Evolutionary conservation across 1,140 invertebrate species (phyloP), one percentile per base, ranked within the genome.

Genomic region (Drosophila eugracilis): DNA sequence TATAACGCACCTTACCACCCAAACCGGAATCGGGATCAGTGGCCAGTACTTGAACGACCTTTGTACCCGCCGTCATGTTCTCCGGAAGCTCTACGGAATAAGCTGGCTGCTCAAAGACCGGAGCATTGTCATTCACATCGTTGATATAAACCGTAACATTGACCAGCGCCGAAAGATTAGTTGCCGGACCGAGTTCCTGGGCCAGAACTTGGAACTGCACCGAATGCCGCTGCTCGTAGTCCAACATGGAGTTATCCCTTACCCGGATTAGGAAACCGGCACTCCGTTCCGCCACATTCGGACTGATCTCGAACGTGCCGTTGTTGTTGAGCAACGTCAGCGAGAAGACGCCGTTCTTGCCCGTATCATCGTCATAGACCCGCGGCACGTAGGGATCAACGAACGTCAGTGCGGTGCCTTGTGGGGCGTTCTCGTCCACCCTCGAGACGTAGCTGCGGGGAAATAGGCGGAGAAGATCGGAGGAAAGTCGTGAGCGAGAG

Each of bases 41-140:
- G 1, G 96, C 96, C 32, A 93, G 92, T 0, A 97, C 96, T 93
- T 95, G 94, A 5, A 95, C 86, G 1, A 97, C 94, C 67, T 93
- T 94, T 0, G 95, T 96, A 10, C 96, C 96, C 14, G 93, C 92
- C 12, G 95, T 95, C 17, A 95, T 94, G 88, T 98, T 97, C 92
- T 98, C 97, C 0, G 94, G 93, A 21, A 97, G 78, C 24, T 95
- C 94, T 0, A 95, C 95, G 39, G 94, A 92, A 83, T 98, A 99
- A 0, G 93, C 92, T 12, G 94, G 85, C 67, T 95, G 93, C 6
- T 94, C 92, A 90, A 99, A 99, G 47, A 95, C 92, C 0, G 98
- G 98, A 4, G 94, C 92, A 92, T 98, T 98, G 85, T 99, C 98
- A 86, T 99, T 99, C 3, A 96, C 93, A 91, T 99, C 98, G 57